A percentile compares a stretch with the other conserved stretches of the same genome.
Conservation (phyloP, 2,888 invertebrate genomes). For the Cancer borealis region DNA sequence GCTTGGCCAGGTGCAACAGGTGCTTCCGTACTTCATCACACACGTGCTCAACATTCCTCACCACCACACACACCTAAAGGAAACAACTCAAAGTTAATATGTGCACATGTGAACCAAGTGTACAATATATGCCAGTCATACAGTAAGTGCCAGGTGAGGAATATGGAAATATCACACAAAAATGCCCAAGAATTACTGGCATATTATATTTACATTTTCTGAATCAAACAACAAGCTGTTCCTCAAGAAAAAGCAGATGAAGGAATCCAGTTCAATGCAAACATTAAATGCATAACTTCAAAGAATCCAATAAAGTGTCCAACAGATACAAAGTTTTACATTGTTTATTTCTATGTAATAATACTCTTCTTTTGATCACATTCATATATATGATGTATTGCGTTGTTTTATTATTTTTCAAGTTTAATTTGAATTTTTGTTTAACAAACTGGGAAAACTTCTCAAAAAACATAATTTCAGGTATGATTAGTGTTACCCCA, state of each 20-base stretch:
- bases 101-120: neutral
- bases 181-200: neutral
- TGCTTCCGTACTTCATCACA: constrained; percentile 66
- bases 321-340: too few relatives aligned
- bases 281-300: too few relatives aligned
- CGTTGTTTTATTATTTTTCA: neutral
- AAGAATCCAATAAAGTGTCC: too few relatives aligned
- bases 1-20: constrained; percentile 28
- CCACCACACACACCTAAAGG: constrained; percentile 65
- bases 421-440: neutral
- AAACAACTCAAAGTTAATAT: neutral
- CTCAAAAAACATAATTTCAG: neutral
- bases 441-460: neutral
- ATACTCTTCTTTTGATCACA: too few relatives aligned
- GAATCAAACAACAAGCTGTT: neutral
- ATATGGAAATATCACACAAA: neutral
- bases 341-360: too few relatives aligned
- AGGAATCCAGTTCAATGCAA: too few relatives aligned
- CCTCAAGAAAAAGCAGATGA: too few relatives aligned
- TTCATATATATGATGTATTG: neutral
- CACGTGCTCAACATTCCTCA: constrained; percentile 69
- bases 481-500: neutral
- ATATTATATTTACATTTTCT: neutral
- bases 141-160: neutral
- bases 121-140: neutral